These are phyloP conservation scores for Glareola pratincola DNA, from an alignment of 2,113 vertebrate genomes.

Conservation along the genomic window DNA sequence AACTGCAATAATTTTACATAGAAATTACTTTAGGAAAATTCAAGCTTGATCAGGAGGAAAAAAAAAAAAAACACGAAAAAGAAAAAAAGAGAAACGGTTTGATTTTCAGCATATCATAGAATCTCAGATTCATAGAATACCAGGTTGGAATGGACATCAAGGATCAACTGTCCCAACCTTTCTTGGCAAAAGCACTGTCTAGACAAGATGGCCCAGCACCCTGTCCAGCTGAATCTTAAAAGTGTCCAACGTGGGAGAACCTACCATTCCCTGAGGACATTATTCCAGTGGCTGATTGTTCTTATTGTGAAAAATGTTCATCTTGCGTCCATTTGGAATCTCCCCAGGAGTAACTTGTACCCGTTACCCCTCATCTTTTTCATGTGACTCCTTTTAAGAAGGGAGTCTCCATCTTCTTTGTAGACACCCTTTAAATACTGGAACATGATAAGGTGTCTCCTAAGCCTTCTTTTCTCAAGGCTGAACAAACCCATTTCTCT, in stretches of 20 bases:
- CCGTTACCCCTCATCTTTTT: not conserved
- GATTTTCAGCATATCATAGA: not conserved
- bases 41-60: not conserved
- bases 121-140: not conserved
- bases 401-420: not conserved
- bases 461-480: not conserved
- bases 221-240: not conserved
- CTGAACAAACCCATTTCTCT: not conserved
- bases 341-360: not conserved
- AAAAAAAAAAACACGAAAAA: not conserved
- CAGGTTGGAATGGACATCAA: not conserved
- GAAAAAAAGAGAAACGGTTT: accelerated
- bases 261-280: not conserved
- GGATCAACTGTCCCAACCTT: not conserved
- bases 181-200: accelerated
- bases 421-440: not conserved
- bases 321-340: not conserved
- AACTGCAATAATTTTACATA: not conserved
- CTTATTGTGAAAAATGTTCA: not conserved
- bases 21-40: not conserved
- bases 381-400: not conserved
- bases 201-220: not conserved
- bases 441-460: not conserved
- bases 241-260: not conserved
- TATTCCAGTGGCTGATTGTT: not conserved